Conservation (phyloP, 2,888 invertebrate genomes). For the Cryptocheilus praepositus region DNA sequence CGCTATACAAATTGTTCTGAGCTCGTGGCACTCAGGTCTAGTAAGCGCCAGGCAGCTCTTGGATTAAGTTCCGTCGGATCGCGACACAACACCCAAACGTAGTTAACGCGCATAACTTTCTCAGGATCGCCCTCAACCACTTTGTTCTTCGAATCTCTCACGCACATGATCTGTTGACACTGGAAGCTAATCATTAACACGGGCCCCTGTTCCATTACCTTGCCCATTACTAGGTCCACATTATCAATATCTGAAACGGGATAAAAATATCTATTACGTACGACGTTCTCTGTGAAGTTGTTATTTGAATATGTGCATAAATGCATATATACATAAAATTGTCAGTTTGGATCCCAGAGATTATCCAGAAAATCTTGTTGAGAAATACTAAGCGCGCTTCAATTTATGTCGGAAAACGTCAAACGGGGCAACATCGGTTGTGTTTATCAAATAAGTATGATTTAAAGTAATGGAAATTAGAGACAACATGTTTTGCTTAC, state of each 20-base stretch:
- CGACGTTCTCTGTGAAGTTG: no score
- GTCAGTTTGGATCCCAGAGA: no score
- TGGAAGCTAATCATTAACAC: constrained; percentile 97
- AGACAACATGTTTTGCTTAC: no score
- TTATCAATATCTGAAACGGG: constrained; percentile 88
- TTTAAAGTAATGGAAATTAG: no score
- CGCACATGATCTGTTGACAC: constrained; percentile 97
- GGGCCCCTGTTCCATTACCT: constrained; percentile 99
- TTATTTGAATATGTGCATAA: no score
- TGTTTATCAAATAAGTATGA: no score
- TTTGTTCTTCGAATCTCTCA: constrained; percentile 87
- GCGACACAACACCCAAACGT: constrained; percentile 98
- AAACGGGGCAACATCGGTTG: no score
- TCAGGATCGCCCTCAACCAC: constrained; percentile 97
- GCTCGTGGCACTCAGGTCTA: constrained; percentile 92
- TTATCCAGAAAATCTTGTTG: no score
- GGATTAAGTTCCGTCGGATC: constrained; percentile 96
- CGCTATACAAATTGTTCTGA: constrained; percentile 88
- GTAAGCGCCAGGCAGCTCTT: constrained; percentile 95
- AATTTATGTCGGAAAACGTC: no score
- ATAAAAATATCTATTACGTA: constrained; percentile 41
- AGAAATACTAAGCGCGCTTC: no score
- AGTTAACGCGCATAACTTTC: constrained; percentile 94
- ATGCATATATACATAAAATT: no score
- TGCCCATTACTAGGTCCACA: constrained; percentile 95